Percentiles rank a stretch among this genome's conserved stretches.
phyloP scores from a whole-genome alignment of 2,113 vertebrate genomes.

The Arvicanthis niloticus region DNA sequence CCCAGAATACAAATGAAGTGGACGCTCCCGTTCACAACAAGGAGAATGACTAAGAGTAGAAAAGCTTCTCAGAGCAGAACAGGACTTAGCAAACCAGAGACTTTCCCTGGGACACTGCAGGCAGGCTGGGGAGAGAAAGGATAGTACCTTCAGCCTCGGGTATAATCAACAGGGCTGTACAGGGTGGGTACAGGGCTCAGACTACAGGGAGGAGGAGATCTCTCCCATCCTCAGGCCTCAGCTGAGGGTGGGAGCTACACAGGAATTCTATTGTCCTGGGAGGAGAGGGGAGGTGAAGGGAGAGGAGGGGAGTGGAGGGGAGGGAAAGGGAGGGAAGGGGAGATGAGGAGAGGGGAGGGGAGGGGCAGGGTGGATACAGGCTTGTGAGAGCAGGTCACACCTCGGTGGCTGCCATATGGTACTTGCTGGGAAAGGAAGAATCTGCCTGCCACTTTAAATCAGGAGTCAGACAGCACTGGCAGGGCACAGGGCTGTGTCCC shows the following conservation, averaged over 20 bases:
- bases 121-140: too few relatives aligned
- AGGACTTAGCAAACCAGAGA: not conserved
- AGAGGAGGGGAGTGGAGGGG: too few relatives aligned
- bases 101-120: not conserved
- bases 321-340: not conserved
- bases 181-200: not conserved
- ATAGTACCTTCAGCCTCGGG: not conserved
- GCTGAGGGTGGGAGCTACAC: not conserved
- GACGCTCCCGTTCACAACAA: fast-evolving
- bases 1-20: not conserved
- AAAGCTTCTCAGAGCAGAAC: not conserved
- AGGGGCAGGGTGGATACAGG: not conserved
- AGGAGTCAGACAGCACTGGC: fast-evolving
- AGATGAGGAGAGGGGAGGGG: not conserved
- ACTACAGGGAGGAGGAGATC: not conserved
- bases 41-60: not conserved
- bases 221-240: not conserved
- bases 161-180: fast-evolving
- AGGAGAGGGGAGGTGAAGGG: not conserved
- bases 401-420: fast-evolving
- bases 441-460: not conserved
- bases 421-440: not conserved
- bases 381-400: not conserved
- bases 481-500: not conserved
- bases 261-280: not conserved